phyloP scores from a whole-genome alignment of 2,113 vertebrate genomes.

The Cyanoliseus patagonus region DNA sequence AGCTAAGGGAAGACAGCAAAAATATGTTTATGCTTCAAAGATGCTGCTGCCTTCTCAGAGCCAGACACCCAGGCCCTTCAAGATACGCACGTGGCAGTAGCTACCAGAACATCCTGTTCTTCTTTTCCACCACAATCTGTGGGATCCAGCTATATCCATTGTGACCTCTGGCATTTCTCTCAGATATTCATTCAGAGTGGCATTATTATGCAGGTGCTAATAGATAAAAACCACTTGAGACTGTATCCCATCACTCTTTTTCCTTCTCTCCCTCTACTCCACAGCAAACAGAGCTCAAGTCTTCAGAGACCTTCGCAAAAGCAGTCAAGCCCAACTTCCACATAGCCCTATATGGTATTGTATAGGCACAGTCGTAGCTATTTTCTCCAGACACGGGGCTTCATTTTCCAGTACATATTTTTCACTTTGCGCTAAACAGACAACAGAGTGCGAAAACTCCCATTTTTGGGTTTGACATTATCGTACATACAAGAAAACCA shows the following conservation, averaged over 20 bases:
- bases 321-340: not conserved
- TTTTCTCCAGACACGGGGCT: not conserved
- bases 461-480: constrained; percentile 62
- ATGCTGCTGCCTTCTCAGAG: not conserved
- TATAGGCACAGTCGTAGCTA: not conserved
- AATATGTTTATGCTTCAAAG: not conserved
- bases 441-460: constrained; percentile 49
- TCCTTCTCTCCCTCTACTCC: not conserved
- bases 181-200: not conserved
- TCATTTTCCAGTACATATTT: constrained; percentile 39
- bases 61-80: not conserved
- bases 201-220: not conserved
- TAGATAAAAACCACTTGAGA: not conserved
- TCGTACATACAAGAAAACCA: constrained; percentile 47
- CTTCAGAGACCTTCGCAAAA: not conserved
- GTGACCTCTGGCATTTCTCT: not conserved
- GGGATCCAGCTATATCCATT: not conserved
- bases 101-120: not conserved
- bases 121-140: not conserved
- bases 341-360: not conserved
- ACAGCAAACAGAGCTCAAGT: not conserved
- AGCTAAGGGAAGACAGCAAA: not conserved
- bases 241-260: not conserved
- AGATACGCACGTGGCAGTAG: not conserved
- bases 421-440: constrained; percentile 36